phyloP scores from a whole-genome alignment of 2,888 invertebrate genomes.

The Lasioglossum pauxillum region DNA sequence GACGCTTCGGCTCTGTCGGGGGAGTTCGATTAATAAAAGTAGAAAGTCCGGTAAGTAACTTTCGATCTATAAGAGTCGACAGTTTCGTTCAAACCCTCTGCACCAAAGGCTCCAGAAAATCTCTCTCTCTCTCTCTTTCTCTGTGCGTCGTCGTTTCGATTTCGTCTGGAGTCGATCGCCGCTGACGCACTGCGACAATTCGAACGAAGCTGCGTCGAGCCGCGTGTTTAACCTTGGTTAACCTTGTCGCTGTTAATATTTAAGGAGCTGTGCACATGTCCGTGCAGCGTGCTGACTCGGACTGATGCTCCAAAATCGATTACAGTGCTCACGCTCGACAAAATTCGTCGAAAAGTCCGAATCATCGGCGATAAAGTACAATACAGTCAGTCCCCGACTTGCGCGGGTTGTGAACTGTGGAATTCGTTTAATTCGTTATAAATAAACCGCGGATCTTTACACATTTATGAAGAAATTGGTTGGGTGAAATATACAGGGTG shows the following conservation, averaged over 20 bases:
- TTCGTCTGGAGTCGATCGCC: conserved; percentile 12
- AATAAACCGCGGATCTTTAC: too few species aligned
- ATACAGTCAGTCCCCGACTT: too few species aligned
- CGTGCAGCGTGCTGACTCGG: neutral
- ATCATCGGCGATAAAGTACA: too few species aligned
- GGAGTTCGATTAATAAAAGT: conserved; percentile 10
- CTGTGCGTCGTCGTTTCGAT: conserved; percentile 19
- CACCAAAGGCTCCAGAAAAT: neutral
- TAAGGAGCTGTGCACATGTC: neutral
- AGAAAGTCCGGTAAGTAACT: conserved; percentile 1
- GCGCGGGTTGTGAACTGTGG: too few species aligned
- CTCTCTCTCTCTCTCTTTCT: neutral
- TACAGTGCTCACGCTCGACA: too few species aligned
- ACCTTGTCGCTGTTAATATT: conserved; percentile 2
- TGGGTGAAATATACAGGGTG: too few species aligned
- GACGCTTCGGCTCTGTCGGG: neutral
- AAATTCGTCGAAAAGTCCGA: neutral
- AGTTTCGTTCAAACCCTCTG: neutral
- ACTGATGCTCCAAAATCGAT: neutral
- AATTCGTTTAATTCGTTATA: too few species aligned
- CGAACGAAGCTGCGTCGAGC: neutral
- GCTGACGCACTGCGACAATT: conserved; percentile 20
- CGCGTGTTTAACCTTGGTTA: conserved; percentile 2
- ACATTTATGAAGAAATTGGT: too few species aligned
- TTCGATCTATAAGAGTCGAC: neutral